Percentiles rank a stretch among this genome's conserved stretches.
phyloP scores from a whole-genome alignment of 1,140 invertebrate genomes.

The Macrostomum lignano region DNA sequence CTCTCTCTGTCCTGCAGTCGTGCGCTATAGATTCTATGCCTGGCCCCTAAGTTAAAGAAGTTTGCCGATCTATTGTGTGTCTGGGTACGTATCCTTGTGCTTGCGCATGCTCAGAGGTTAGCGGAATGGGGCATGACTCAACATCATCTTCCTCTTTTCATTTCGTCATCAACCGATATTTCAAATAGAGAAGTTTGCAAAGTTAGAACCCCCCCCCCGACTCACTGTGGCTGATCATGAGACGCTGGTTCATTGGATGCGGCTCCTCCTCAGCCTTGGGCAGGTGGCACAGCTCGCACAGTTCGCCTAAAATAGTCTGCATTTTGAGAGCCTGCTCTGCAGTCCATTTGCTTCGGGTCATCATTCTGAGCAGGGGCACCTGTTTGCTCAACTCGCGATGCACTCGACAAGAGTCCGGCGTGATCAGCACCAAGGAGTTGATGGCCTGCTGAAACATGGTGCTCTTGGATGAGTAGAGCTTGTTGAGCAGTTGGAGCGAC shows the following conservation, averaged over 20 bases:
- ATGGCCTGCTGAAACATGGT: neutral
- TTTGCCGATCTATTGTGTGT: too few relatives aligned
- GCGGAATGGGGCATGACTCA: too few relatives aligned
- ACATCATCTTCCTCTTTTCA: too few relatives aligned
- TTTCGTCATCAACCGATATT: too few relatives aligned
- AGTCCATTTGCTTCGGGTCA: slow-evolving; percentile 6
- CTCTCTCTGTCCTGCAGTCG: too few relatives aligned
- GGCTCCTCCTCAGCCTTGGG: slow-evolving; percentile 18
- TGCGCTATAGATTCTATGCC: too few relatives aligned
- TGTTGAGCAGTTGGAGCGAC: slow-evolving; percentile 16
- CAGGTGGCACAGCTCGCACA: slow-evolving; percentile 11
- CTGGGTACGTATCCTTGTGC: too few relatives aligned
- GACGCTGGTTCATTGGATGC: slow-evolving; percentile 22
- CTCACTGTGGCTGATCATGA: slow-evolving; percentile 24
- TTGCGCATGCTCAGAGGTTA: too few relatives aligned
- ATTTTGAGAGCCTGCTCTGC: neutral
- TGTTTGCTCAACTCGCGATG: slow-evolving; percentile 17
- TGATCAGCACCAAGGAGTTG: slow-evolving; percentile 13
- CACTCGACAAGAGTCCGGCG: slow-evolving; percentile 16
- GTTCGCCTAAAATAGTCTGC: neutral
- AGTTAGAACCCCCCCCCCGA: too few relatives aligned
- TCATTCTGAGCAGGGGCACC: slow-evolving; percentile 14
- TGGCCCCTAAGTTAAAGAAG: too few relatives aligned
- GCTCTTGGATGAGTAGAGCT: slow-evolving; percentile 12
- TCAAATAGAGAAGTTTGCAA: too few relatives aligned